These are phyloP conservation scores for Myotis findleyi DNA, from an alignment of 2,797 vertebrate genomes.

Conservation along the genomic window DNA sequence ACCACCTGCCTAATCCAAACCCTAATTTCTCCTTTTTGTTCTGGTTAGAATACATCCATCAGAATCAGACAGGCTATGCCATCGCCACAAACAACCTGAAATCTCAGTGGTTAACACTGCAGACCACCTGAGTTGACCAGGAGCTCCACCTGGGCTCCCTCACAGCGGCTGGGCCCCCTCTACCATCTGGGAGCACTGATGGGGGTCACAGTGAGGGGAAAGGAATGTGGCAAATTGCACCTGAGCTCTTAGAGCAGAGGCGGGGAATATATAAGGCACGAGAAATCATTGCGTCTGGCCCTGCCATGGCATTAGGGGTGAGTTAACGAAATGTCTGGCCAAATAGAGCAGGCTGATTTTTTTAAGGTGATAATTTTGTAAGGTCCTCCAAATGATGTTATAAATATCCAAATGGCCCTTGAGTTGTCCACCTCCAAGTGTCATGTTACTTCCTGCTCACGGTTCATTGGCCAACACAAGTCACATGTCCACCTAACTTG, in stretches of 20 bases:
- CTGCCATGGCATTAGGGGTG: too few species aligned
- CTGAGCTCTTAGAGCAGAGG: not conserved
- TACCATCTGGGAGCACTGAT: not conserved
- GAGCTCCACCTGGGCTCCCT: not conserved
- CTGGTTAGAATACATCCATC: not conserved
- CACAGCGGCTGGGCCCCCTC: not conserved
- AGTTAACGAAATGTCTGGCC: too few species aligned
- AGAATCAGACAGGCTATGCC: not conserved
- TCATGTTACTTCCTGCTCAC: not conserved
- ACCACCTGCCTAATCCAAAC: not conserved
- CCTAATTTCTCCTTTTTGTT: not conserved
- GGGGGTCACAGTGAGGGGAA: not conserved
- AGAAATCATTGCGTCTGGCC: too few species aligned
- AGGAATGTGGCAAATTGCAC: not conserved
- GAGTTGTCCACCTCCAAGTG: not conserved
- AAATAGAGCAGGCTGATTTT: too few species aligned
- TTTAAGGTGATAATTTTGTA: too few species aligned
- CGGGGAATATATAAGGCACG: rapidly evolving
- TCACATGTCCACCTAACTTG: not conserved
- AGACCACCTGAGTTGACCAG: rapidly evolving
- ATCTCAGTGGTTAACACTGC: not conserved
- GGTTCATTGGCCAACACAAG: not conserved
- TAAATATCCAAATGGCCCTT: too few species aligned
- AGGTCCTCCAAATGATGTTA: too few species aligned
- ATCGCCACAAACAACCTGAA: not conserved